Base-by-base conservation (phyloP, 1,140 invertebrate species). In the Teleopsis dalmanni region DNA sequence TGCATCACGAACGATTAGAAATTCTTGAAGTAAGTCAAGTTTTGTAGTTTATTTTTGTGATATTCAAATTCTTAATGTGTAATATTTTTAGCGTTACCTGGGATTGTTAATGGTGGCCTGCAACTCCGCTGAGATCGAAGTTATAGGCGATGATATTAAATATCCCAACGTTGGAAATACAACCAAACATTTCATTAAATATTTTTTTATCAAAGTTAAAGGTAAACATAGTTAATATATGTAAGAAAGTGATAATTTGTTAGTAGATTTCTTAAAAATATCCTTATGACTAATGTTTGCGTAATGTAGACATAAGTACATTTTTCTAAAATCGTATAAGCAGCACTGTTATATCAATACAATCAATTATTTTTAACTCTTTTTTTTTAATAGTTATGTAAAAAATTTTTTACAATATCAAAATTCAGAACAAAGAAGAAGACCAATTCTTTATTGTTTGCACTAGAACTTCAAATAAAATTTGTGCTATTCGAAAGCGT, bases 101-200 rank as follows among this genome's bases (percentile, higher is more conserved):
- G 36, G 48, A n/a, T 35, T 54, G 14, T n/a, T 51, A 25, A 48
- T 50, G 48, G 45, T 47, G 3, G 41, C 41, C 13, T 47, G 45
- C 21, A 50, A 54, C 16, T 38, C 46, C 5, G 45, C 48, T 25
- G 52, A 54, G 31, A 38, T 54, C 19, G 52, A 50, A 40, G 31
- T 44, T 34, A 50, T 44, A 9, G 41, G 25, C 3, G 23, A 44
- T 9, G 52, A 48, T 19, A 35, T 50, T 6, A 50, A 48, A 27
- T 54, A 44, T 40, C 52, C 52, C 2, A 22, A 19, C 10, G 33
- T 54, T 7, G 38, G 45, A 11, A 23, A 34, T 16, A 42, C 43
- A 16, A 54, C 52, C 4, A 50, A 50, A 11, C 34, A 47, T 26
- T 27, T 48, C 6, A 54, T 50, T 38, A 9, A 27, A 3, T 48